phyloP scores from a whole-genome alignment of 1,140 invertebrate genomes.

The Chironomus tepperi region DNA sequence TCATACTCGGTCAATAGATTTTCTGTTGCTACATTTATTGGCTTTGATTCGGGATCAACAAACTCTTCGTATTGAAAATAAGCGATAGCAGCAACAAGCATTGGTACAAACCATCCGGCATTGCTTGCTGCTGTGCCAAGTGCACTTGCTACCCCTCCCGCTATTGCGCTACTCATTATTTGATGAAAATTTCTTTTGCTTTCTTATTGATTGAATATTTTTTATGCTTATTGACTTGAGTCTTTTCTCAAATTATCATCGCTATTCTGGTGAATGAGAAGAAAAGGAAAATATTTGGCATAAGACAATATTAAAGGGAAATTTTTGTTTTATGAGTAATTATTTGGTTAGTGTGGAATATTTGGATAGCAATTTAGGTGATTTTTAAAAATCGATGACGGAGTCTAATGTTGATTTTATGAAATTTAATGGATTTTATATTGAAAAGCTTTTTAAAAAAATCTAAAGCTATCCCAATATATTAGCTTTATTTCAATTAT shows the following conservation, averaged over 20 bases:
- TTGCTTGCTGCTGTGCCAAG: slow-evolving; percentile 46
- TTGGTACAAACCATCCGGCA: slow-evolving; percentile 64
- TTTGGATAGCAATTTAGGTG: too few species aligned
- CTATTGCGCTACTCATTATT: slow-evolving; percentile 45
- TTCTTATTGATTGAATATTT: neutral
- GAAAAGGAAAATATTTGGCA: too few species aligned
- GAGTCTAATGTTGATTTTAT: too few species aligned
- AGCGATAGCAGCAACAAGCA: slow-evolving; percentile 66
- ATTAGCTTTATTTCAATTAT: too few species aligned
- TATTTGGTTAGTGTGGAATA: too few species aligned
- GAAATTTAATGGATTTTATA: too few species aligned
- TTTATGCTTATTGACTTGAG: neutral
- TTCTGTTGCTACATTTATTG: slow-evolving; percentile 55
- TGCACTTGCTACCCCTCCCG: slow-evolving; percentile 46
- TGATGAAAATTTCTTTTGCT: neutral
- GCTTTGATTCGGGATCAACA: slow-evolving; percentile 64
- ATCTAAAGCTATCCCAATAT: too few species aligned
- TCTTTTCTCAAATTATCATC: neutral
- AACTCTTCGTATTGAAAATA: slow-evolving; percentile 72
- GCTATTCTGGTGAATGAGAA: neutral
- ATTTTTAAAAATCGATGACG: too few species aligned
- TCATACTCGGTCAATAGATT: slow-evolving; percentile 56
- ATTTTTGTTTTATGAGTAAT: too few species aligned
- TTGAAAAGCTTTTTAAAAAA: too few species aligned
- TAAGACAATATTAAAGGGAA: too few species aligned